Conservation (phyloP, 2,888 invertebrate genomes). For the Candidula unifasciata region DNA sequence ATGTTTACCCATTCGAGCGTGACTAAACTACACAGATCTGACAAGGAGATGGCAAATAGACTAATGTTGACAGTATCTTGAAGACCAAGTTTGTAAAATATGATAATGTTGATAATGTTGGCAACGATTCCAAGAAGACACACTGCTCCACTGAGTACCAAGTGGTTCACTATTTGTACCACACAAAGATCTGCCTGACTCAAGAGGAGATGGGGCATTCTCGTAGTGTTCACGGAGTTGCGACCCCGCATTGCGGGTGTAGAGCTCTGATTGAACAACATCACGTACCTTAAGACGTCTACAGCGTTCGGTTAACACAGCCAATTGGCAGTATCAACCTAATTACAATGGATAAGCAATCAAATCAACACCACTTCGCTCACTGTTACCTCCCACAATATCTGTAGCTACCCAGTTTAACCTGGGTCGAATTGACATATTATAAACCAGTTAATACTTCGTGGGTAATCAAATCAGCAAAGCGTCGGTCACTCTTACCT, state of each 20-base stretch:
- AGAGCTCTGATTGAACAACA: background rate
- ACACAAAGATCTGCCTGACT: constrained; percentile 4
- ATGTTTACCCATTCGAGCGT: constrained; percentile 17
- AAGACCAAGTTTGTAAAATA: constrained; percentile 10
- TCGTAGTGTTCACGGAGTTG: background rate
- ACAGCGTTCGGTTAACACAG: no score
- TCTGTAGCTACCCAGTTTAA: no score
- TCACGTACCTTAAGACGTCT: background rate
- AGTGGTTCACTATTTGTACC: constrained; percentile 27
- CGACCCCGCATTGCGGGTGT: background rate
- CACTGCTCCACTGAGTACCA: constrained; percentile 13
- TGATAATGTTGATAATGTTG: constrained; percentile 27
- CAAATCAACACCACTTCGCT: no score
- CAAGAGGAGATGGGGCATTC: background rate
- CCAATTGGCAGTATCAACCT: no score
- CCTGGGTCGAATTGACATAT: no score
- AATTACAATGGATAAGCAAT: no score
- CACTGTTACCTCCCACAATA: no score
- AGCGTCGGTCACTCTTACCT: no score
- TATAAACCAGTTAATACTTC: no score
- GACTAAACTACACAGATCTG: background rate
- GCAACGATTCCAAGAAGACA: constrained; percentile 14
- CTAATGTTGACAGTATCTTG: background rate
- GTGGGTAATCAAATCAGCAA: no score
- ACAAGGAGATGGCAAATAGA: constrained; percentile 6